phyloP scores from a whole-genome alignment of 2,797 vertebrate genomes.

The Manis crassicaudata region DNA sequence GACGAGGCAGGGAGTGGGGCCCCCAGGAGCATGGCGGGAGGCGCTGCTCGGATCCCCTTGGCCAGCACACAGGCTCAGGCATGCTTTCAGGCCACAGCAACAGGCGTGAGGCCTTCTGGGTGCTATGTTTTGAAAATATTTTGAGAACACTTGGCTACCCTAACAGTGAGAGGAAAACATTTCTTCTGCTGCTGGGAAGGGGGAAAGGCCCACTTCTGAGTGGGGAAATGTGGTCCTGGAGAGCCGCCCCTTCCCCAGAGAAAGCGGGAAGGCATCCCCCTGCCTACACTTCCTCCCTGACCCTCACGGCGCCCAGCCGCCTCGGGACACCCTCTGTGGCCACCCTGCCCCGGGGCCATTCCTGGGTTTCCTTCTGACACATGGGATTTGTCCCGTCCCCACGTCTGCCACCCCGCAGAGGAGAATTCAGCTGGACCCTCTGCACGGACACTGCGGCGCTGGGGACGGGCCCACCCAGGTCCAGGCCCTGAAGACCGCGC shows the following conservation, averaged over 20 bases:
- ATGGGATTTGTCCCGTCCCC: neutral
- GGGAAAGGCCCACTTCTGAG: neutral
- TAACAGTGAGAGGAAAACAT: neutral
- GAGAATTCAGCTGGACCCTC: neutral
- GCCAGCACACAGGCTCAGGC: neutral
- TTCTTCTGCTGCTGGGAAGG: neutral
- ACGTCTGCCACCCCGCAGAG: fast-evolving
- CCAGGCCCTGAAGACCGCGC: neutral
- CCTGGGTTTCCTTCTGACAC: neutral
- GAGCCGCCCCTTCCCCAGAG: neutral
- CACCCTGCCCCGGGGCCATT: no score
- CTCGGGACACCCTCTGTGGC: no score
- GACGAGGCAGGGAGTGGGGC: neutral
- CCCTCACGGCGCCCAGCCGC: neutral
- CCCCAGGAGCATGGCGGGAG: neutral
- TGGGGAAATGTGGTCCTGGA: fast-evolving
- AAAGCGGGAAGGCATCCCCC: no score
- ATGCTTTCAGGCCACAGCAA: neutral
- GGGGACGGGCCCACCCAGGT: no score
- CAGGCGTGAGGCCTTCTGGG: neutral
- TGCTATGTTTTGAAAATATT: slow-evolving; percentile 37
- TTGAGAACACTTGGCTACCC: slow-evolving; percentile 56
- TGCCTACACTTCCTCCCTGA: neutral
- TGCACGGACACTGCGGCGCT: fast-evolving
- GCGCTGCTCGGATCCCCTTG: neutral